A percentile compares a stretch with the other conserved stretches of the same genome.
These are phyloP conservation scores for Drosophila seclusa DNA, from an alignment of 2,888 invertebrate genomes.

Conservation along the genomic window DNA sequence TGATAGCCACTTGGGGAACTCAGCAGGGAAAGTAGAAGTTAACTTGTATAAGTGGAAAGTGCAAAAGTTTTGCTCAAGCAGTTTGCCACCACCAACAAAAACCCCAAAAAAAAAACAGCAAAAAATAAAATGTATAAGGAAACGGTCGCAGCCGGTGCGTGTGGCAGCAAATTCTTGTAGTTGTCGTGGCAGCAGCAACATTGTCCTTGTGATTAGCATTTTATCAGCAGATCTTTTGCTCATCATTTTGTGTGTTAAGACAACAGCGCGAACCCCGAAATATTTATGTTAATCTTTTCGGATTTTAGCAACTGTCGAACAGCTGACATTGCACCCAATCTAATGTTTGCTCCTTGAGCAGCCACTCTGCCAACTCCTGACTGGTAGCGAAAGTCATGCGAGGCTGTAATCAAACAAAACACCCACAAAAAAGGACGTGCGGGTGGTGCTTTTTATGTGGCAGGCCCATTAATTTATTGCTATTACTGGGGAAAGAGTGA, in stretches of 20 bases:
- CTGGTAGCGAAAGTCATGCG: slow-evolving; percentile 57
- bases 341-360: slow-evolving; percentile 8
- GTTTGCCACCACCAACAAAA: slow-evolving; percentile 47
- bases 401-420: slow-evolving; percentile 65
- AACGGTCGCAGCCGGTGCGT: slow-evolving; percentile 50
- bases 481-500: slow-evolving; percentile 14
- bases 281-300: slow-evolving; percentile 72
- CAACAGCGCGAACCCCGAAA: slow-evolving; percentile 56
- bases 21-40: slow-evolving; percentile 15
- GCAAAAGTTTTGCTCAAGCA: slow-evolving; percentile 56
- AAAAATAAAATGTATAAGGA: neutral
- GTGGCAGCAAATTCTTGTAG: slow-evolving; percentile 43
- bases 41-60: slow-evolving; percentile 63
- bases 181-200: slow-evolving; percentile 52
- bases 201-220: slow-evolving; percentile 78
- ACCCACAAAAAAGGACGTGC: slow-evolving; percentile 40
- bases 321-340: slow-evolving; percentile 57
- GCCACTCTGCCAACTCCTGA: slow-evolving; percentile 6
- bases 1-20: slow-evolving; percentile 18
- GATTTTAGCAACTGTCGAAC: slow-evolving; percentile 52
- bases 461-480: slow-evolving; percentile 79
- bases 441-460: slow-evolving; percentile 73
- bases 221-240: slow-evolving; percentile 71
- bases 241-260: slow-evolving; percentile 62
- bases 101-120: neutral